A percentile compares a stretch with the other conserved stretches of the same genome.
Conservation (phyloP, 2,888 invertebrate species). For the Eutolmus rufibarbis region DNA sequence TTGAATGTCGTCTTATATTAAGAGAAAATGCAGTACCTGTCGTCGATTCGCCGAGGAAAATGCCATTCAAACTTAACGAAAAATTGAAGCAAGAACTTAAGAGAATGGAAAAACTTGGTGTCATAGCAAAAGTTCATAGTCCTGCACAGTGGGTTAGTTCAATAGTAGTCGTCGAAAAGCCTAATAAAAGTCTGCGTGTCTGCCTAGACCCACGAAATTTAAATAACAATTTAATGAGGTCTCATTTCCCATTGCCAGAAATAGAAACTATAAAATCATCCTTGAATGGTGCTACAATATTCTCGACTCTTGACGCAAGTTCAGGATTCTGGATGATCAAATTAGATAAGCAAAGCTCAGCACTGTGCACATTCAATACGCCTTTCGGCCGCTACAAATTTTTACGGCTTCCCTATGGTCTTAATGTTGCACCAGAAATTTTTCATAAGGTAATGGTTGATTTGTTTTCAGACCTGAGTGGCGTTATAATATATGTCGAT, state of each 20-base stretch:
- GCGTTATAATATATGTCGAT: conserved; percentile 29
- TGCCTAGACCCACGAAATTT: conserved; percentile 35
- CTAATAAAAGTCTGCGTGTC: conserved; percentile 34
- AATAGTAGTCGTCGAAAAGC: background rate
- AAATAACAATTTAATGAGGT: conserved; percentile 2
- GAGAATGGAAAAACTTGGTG: background rate
- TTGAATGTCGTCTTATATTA: no score
- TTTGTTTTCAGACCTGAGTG: background rate
- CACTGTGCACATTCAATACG: no score
- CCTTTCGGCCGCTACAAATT: no score
- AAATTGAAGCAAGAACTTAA: background rate
- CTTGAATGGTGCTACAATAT: background rate
- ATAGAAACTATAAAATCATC: background rate
- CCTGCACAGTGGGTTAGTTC: conserved; percentile 59
- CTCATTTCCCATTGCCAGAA: background rate
- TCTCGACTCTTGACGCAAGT: conserved; percentile 34
- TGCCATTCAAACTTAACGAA: no score
- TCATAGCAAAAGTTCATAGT: background rate
- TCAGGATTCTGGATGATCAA: conserved; percentile 35
- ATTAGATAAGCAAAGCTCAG: background rate
- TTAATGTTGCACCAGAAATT: no score
- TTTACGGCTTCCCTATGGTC: no score
- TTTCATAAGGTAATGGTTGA: background rate
- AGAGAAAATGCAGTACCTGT: no score
- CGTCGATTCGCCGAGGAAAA: no score